These are phyloP conservation scores for Sinohyriopsis cumingii DNA, from an alignment of 2,888 invertebrate species.

Conservation along the genomic window DNA sequence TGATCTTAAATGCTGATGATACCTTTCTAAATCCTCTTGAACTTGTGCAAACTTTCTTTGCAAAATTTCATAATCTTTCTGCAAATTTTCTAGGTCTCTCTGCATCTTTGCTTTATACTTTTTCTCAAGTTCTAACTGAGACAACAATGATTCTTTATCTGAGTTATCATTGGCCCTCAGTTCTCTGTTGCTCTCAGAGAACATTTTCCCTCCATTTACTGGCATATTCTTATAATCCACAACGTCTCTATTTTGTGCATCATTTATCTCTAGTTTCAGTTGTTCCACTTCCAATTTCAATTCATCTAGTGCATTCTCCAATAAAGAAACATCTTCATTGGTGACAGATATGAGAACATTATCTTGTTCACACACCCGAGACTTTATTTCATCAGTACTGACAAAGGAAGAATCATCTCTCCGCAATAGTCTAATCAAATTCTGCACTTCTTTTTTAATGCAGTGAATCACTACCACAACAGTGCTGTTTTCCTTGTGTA, in stretches of 20 bases:
- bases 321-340: background rate
- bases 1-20: background rate
- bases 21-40: background rate
- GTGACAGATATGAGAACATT: too few species aligned
- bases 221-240: too few species aligned
- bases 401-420: background rate
- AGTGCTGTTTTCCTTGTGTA: background rate
- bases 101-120: constrained; percentile 31
- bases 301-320: background rate
- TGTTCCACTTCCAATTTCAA: constrained; percentile 7
- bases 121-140: constrained; percentile 27
- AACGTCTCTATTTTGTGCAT: too few species aligned
- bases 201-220: too few species aligned
- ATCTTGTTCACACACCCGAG: too few species aligned
- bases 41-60: background rate
- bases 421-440: constrained; percentile 18
- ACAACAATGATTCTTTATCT: too few species aligned
- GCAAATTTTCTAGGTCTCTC: constrained; percentile 17
- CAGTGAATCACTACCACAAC: constrained; percentile 11
- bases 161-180: too few species aligned
- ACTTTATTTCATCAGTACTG: too few species aligned
- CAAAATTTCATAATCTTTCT: constrained; percentile 6
- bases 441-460: constrained; percentile 8
- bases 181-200: too few species aligned
- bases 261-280: constrained; percentile 1